Conservation (phyloP, 2,797 vertebrate genomes). For the Pipistrellus nathusii region DNA sequence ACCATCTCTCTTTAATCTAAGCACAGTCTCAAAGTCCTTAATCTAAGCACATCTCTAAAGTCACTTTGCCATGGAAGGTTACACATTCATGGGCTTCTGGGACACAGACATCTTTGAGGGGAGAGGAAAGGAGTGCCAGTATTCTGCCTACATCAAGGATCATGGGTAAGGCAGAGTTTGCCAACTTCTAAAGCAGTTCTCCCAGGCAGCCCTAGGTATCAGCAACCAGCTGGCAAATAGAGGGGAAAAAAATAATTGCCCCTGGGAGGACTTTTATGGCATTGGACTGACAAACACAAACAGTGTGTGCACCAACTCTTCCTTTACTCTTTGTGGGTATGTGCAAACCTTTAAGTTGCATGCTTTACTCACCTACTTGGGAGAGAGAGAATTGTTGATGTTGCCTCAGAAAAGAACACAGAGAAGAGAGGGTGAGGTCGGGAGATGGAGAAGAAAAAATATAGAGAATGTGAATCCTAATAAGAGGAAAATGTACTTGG, state of each 20-base stretch:
- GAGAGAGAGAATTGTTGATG: neutral
- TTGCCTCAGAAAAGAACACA: neutral
- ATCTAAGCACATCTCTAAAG: neutral
- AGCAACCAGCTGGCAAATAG: neutral
- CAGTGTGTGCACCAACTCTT: neutral
- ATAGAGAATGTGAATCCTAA: neutral
- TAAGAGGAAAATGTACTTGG: constrained; percentile 36
- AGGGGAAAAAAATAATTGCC: neutral
- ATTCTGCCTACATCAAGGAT: neutral
- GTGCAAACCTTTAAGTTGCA: neutral
- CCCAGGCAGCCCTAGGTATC: neutral
- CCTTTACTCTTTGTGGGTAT: neutral
- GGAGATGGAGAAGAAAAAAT: neutral
- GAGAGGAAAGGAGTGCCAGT: neutral
- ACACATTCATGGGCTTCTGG: neutral
- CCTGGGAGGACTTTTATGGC: neutral
- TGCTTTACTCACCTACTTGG: neutral
- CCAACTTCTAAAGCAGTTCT: neutral
- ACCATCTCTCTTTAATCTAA: neutral
- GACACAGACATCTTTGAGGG: neutral
- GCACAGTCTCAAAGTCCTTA: neutral
- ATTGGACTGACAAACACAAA: neutral
- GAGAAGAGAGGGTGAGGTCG: neutral
- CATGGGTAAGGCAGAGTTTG: neutral
- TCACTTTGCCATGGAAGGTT: neutral